These are phyloP conservation scores for Pimephales promelas DNA, from an alignment of 2,113 vertebrate genomes.

Conservation along the genomic window DNA sequence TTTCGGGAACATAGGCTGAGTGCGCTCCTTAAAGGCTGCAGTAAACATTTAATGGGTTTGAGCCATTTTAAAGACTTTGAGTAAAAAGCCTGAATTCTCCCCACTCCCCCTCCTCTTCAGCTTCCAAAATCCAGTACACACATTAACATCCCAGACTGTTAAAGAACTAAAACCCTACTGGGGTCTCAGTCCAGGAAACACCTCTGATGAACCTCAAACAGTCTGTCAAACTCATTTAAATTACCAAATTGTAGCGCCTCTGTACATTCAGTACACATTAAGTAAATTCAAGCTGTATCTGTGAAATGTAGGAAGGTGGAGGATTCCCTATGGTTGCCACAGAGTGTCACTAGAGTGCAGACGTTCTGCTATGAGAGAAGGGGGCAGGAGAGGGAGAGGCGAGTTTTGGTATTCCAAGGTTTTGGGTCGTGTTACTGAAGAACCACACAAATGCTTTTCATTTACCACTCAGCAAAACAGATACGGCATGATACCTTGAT, in stretches of 20 bases:
- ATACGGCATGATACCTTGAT: conserved; percentile 69
- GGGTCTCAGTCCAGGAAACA: conserved; percentile 11
- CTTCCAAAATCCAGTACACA: not conserved
- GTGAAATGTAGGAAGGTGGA: conserved; percentile 35
- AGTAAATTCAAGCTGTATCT: not conserved
- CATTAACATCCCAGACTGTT: not conserved
- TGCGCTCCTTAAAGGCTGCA: conserved; percentile 12
- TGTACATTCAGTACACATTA: not conserved
- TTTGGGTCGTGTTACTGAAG: conserved; percentile 69
- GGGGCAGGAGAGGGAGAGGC: not conserved
- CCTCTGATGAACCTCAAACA: not conserved
- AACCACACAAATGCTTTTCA: conserved; percentile 73
- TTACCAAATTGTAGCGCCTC: not conserved
- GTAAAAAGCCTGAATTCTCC: not conserved
- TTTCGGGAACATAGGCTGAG: not conserved
- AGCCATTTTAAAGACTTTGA: conserved; percentile 6
- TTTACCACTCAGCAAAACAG: conserved; percentile 61
- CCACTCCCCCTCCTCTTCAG: not conserved
- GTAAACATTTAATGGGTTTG: conserved; percentile 29
- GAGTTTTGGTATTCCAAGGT: conserved; percentile 57
- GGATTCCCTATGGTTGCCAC: conserved; percentile 49
- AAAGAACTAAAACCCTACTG: not conserved
- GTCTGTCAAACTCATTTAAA: not conserved
- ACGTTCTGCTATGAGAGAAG: conserved; percentile 9
- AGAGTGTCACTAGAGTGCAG: conserved; percentile 54